Base-by-base conservation (phyloP, 2,113 vertebrate genomes). In the Nibea coibor region DNA sequence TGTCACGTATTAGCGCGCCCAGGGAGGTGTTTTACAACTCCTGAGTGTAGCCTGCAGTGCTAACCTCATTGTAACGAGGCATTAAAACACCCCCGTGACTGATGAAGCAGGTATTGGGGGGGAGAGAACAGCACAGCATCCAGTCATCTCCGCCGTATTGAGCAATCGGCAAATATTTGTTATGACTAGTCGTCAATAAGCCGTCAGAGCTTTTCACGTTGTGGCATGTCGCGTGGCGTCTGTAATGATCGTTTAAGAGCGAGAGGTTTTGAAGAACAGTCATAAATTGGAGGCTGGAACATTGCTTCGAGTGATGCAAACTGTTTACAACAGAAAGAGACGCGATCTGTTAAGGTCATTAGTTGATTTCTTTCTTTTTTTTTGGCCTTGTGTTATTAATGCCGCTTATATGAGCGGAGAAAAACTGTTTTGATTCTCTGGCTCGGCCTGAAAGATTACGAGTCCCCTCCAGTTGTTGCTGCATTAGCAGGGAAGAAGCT, bases 61-160 rank as follows among this genome's bases (percentile, higher is more conserved):
- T 63, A 66, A 78, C 61, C 45, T 72, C 31, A 39, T 66, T 62
- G 57, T 11, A 24, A 50, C 39, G 26, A n/a, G 17, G 43, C 35
- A 39, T 75, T 62, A 45, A 69, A 47, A 57, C n/a, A 47, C 19
- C 10, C 22, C 45, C 3, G 57, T 53, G 42, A 70, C 48, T 7
- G 39, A 74, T 75, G 56, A 73, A 80, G 35, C 17, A 73, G 54
- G 15, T 20, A 26, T 17, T 35, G n/a, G 3, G 24, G 62, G 19
- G 3, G 24, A 65, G 19, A 67, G 64, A 86, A 78, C 64, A 53
- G 43, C 14, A 20, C 35, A 71, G 12, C 43, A 83, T 67, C 58
- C 48, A 76, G 72, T 89, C 78, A 81, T 85, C 85, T 87, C 81
- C 64, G 4, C 12, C 47, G 65, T 19, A 47, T 92, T 91, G 85